Percentiles rank a stretch among this genome's conserved stretches.
Evolutionary conservation across 2,797 vertebrate species (phyloP).

Genomic region (Crocidura indochinensis): DNA sequence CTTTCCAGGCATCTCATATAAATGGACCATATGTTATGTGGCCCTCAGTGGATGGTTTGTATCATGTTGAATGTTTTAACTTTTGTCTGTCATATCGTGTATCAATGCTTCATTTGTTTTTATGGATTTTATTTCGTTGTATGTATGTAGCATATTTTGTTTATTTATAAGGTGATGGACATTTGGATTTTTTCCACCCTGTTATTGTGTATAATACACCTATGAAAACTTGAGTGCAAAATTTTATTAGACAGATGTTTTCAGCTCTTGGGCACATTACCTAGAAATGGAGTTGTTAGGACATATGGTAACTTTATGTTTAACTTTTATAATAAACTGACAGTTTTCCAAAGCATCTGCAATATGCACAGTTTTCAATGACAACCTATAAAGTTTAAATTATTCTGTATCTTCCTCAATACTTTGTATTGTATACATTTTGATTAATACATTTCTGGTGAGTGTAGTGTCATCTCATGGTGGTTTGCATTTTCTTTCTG

Average conservation of each 20-base stretch:
- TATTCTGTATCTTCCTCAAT: not conserved
- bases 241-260: not conserved
- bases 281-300: not conserved
- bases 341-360: not conserved
- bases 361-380: not conserved
- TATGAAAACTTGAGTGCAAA: not conserved
- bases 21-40: not conserved
- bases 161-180: not conserved
- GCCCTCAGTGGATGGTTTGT: not conserved
- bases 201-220: not conserved
- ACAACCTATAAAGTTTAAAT: not conserved
- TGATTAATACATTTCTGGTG: not conserved
- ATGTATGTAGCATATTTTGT: not conserved
- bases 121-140: not conserved
- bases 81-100: not conserved
- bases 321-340: not conserved
- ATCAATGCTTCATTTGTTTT: not conserved
- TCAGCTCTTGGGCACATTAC: not conserved
- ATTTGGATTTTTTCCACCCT: not conserved
- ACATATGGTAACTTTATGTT: not conserved
- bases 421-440: not conserved
- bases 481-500: not conserved
- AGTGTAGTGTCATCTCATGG: not conserved
- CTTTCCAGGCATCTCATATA: not conserved
- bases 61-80: not conserved